Evolutionary conservation across 2,888 invertebrate species (phyloP), one percentile per base, ranked within the genome.

Genomic region (Cheiracanthium punctorium): DNA sequence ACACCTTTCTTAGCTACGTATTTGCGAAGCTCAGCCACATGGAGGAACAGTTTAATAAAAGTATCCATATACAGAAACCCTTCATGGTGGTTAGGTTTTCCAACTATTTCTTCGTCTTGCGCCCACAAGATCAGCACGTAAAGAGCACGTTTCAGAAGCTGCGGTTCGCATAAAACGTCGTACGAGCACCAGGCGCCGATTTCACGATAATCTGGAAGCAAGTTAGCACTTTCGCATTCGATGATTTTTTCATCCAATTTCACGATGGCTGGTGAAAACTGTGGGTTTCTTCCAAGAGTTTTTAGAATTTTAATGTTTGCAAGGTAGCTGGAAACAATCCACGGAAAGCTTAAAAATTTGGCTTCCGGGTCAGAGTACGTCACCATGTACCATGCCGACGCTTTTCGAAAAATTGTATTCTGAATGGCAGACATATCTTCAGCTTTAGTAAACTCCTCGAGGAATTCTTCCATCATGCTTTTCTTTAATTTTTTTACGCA

Each of bases 361-460:
- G 85, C 67, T 20, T 73, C 37, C 0, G 52, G 80, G n/a, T 85
- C 74, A 30, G 64, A 43, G 24, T 88, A 88, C 0, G 88, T 88
- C 10, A 88, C 73, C 4, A 85, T 7, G n/a, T 85, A 88, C 84
- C 84, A 88, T 1, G 88, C 88, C 0, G 88, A 88, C n/a, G 88
- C 88, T 64, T 88, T 88, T 37, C 74, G 69, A 7, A 69, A 69
- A 48, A 85, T 74, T 10, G 20, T 14, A 1, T 24, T 20, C 20
- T 64, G 20, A 0, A 58, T 58, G 28, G 70, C 12, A 14, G 70
- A 33, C 0, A 43, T 33, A 29, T 43, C 17, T 10, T 12, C 29
- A 17, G 7, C 7, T 12, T 33, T 10, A 0, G 43, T n/a, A 28
- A 88, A 85, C 65, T 88, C 88, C 24, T 76, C 72, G 5, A 80